A percentile compares a stretch with the other conserved stretches of the same genome.
phyloP scores from a whole-genome alignment of 2,113 vertebrate species.

The Eulemur macaco region DNA sequence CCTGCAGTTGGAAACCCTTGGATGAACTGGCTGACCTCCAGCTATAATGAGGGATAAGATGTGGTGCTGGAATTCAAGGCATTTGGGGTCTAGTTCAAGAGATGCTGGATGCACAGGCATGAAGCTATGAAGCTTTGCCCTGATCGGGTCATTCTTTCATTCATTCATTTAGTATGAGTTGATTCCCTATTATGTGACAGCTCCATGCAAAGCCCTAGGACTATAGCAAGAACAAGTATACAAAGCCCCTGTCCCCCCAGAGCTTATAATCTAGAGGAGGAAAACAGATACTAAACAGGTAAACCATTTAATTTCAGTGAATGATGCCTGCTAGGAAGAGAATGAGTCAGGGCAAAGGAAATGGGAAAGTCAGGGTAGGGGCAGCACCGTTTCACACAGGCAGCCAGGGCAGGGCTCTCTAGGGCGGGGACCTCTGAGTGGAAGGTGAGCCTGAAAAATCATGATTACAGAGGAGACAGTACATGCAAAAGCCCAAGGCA shows the following conservation, averaged over 20 bases:
- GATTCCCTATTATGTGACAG: background rate
- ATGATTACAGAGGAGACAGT: background rate
- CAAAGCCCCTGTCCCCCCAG: background rate
- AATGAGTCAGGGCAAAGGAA: background rate
- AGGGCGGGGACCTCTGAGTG: background rate
- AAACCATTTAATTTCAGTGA: background rate
- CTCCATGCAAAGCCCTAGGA: background rate
- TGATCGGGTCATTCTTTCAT: background rate
- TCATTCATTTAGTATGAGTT: background rate
- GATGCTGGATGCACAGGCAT: background rate
- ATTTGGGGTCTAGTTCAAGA: background rate
- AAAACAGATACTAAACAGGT: background rate
- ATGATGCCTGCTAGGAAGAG: background rate
- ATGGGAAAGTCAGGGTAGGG: background rate
- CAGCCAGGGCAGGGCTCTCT: background rate
- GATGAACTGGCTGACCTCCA: background rate
- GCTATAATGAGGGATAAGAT: background rate
- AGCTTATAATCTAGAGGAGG: background rate
- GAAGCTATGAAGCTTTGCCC: background rate
- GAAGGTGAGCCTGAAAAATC: background rate
- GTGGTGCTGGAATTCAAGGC: background rate
- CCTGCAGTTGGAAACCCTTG: background rate
- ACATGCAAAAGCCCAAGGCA: background rate
- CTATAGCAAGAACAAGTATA: background rate
- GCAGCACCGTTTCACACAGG: rapidly evolving